A percentile compares a stretch with the other conserved stretches of the same genome.
phyloP scores from a whole-genome alignment of 1,140 invertebrate species.

The Leptonema lineaticorne region DNA sequence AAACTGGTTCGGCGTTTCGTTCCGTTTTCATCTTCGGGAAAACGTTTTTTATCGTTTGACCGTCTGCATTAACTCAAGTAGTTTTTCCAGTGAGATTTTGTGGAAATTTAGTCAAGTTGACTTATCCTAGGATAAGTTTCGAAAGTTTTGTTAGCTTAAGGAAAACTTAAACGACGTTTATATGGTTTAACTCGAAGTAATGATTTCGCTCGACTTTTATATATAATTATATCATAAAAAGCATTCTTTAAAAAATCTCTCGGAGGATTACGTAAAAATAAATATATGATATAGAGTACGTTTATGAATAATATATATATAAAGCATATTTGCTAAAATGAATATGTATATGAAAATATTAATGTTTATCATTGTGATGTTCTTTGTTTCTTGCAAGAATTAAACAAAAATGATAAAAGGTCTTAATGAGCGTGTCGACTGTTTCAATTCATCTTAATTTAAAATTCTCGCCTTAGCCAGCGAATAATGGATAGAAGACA shows the following conservation, averaged over 20 bases:
- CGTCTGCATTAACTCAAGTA: too few species aligned
- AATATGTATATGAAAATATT: not conserved
- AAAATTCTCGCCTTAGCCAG: not conserved
- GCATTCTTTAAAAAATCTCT: too few species aligned
- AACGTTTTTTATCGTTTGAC: too few species aligned
- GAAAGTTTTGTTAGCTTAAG: constrained; percentile 18
- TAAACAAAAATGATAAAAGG: not conserved
- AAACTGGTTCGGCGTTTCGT: not conserved
- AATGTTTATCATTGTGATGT: not conserved
- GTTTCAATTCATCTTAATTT: constrained; percentile 4
- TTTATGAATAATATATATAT: too few species aligned
- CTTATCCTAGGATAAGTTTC: constrained; percentile 27
- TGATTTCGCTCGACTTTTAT: not conserved
- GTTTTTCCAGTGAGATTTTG: not conserved
- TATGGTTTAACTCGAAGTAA: not conserved
- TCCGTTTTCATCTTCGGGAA: not conserved
- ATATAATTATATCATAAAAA: too few species aligned
- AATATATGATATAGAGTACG: too few species aligned
- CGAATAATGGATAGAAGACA: constrained; percentile 2
- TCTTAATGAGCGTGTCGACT: not conserved
- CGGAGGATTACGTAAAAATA: too few species aligned
- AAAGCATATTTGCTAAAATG: not conserved
- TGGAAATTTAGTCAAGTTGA: constrained; percentile 22
- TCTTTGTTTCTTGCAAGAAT: not conserved
- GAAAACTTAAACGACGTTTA: constrained; percentile 9